Conservation (phyloP, 2,113 vertebrate genomes). For the Haemorhous mexicanus region DNA sequence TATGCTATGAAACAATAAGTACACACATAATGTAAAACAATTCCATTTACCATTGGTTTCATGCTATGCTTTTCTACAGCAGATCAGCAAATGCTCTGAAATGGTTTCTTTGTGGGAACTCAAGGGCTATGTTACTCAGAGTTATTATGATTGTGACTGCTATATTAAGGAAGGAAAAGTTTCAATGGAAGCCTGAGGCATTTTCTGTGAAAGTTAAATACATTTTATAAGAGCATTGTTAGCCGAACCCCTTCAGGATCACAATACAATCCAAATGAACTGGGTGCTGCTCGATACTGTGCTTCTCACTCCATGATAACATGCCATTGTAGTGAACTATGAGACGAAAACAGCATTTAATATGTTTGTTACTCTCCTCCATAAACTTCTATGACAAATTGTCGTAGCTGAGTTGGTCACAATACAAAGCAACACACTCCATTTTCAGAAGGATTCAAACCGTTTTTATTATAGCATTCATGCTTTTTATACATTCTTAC, state of each 20-base stretch:
- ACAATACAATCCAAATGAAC: conserved; percentile 5
- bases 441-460: neutral
- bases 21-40: neutral
- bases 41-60: neutral
- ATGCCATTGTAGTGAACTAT: neutral
- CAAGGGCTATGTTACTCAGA: neutral
- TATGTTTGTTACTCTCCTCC: neutral
- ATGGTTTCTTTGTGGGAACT: conserved; percentile 15
- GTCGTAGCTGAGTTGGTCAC: neutral
- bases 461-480: neutral
- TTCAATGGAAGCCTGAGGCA: neutral
- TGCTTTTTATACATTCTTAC: neutral
- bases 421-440: neutral
- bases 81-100: neutral
- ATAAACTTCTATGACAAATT: neutral
- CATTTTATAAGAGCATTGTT: conserved; percentile 24
- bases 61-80: neutral
- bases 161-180: conserved; percentile 31
- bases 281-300: neutral
- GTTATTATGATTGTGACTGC: neutral
- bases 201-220: conserved; percentile 27
- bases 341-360: neutral
- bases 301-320: neutral
- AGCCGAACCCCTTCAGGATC: neutral
- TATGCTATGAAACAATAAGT: neutral